A percentile compares a stretch with the other conserved stretches of the same genome.
phyloP scores from a whole-genome alignment of 2,113 vertebrate species.

The Nycticorax nycticorax region DNA sequence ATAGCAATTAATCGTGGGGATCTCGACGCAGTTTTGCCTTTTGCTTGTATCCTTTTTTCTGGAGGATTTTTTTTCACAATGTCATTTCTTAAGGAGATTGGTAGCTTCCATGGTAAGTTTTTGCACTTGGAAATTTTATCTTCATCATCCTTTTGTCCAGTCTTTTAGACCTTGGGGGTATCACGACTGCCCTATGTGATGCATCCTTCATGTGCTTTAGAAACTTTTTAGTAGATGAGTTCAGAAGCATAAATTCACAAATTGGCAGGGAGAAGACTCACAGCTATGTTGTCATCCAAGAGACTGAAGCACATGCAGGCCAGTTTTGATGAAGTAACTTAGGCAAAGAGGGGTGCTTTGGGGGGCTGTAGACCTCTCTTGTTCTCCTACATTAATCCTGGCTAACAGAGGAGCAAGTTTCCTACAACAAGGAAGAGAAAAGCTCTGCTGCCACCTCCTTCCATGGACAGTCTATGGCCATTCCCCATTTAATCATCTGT shows the following conservation, averaged over 20 bases:
- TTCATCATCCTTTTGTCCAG: neutral
- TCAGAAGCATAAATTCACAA: neutral
- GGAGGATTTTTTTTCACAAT: neutral
- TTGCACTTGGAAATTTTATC: neutral
- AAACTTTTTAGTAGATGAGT: neutral
- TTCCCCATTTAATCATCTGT: neutral
- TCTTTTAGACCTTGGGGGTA: neutral
- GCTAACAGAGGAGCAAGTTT: neutral
- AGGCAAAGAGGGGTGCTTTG: neutral
- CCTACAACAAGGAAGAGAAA: neutral
- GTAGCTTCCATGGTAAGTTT: neutral
- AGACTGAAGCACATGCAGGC: neutral
- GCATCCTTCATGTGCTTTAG: neutral
- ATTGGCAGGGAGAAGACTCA: neutral
- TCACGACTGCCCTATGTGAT: neutral
- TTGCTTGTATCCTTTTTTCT: neutral
- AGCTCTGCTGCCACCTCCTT: neutral
- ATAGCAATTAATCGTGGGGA: neutral
- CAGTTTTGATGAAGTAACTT: neutral
- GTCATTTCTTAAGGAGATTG: neutral
- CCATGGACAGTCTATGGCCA: neutral
- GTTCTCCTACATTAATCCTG: neutral
- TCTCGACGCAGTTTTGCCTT: neutral
- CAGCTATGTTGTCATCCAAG: neutral
- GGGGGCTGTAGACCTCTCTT: neutral